Base-by-base conservation (phyloP, 2,113 vertebrate species). In the Grammatotria lemairii region DNA sequence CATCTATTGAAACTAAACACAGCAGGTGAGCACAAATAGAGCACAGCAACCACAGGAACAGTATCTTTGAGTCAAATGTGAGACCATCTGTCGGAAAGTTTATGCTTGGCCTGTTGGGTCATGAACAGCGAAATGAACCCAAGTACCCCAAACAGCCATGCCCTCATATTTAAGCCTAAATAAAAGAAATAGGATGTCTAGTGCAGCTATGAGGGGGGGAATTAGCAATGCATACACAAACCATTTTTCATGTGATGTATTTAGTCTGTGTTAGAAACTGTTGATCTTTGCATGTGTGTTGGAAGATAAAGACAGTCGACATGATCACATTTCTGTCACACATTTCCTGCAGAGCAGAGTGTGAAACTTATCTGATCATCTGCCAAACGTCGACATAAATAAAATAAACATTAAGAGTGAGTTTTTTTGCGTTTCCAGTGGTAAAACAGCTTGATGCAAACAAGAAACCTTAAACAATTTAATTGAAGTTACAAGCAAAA, bases 351-450 rank as follows among this genome's bases (percentile, higher is more conserved):
- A 55, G 2, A 55, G 53, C 53, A 55, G 21, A 55, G 11, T 55
- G 11, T 55, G 21, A 55, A 55, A 55, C 53, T 13, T 23, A 55
- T 55, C 53, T 23, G 11, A 55, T 23, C 53, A 55, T 55, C 0
- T 54, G 3, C 53, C n/a, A 4, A 23, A 54, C 12, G 51, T 54
- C 0, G 2, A 54, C 53, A 0, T 54, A 12, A 4, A 54, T 12
- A 21, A 54, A 54, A 54, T 54, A 54, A 21, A 0, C n/a, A 55
- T 3, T 19, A n/a, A 51, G 1, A 51, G 17, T n/a, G 49, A 51
- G 53, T 55, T 55, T 6, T 55, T 55, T 55, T 55, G 53, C 0
- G 11, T 55, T 55, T 55, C 0, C 53, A 55, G 53, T 0, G 53
- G n/a, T 54, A 21, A 0, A 54, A 23, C 4, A 55, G 6, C 10